Conservation (phyloP, 2,797 vertebrate species). For the Vireo griseus region DNA sequence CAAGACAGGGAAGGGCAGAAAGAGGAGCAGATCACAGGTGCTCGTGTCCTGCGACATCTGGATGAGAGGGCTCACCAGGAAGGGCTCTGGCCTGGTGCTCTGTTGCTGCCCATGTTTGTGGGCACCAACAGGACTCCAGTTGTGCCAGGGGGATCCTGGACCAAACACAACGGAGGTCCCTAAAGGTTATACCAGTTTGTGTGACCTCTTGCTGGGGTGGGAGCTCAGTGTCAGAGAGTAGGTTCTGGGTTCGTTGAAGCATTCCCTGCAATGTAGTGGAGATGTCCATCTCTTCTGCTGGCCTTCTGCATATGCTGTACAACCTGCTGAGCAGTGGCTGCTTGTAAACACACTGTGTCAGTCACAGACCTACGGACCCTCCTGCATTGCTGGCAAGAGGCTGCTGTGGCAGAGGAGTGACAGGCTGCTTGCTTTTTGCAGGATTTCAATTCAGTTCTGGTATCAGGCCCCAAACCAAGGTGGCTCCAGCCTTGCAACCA, state of each 20-base stretch:
- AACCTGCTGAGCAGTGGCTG: neutral
- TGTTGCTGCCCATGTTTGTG: neutral
- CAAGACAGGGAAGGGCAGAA: neutral
- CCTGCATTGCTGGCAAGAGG: accelerated
- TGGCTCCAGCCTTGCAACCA: neutral
- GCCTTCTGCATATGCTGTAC: neutral
- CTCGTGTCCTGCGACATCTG: neutral
- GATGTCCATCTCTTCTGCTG: neutral
- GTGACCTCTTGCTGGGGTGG: neutral
- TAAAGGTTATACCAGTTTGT: neutral
- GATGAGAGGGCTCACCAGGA: neutral
- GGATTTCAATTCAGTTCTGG: neutral
- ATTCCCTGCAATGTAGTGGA: accelerated
- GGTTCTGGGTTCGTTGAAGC: neutral
- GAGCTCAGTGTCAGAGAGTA: neutral
- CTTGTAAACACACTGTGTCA: neutral
- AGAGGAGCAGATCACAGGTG: neutral
- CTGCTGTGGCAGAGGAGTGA: neutral
- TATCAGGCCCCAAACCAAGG: neutral
- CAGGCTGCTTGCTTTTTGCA: neutral
- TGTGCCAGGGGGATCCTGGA: neutral
- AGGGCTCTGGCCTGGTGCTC: neutral
- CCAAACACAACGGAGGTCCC: neutral
- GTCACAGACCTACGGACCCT: neutral
- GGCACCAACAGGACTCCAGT: neutral